Evolutionary conservation across 1,140 invertebrate genomes (phyloP), one percentile per base, ranked within the genome.

Genomic region (Panonychus citri): DNA sequence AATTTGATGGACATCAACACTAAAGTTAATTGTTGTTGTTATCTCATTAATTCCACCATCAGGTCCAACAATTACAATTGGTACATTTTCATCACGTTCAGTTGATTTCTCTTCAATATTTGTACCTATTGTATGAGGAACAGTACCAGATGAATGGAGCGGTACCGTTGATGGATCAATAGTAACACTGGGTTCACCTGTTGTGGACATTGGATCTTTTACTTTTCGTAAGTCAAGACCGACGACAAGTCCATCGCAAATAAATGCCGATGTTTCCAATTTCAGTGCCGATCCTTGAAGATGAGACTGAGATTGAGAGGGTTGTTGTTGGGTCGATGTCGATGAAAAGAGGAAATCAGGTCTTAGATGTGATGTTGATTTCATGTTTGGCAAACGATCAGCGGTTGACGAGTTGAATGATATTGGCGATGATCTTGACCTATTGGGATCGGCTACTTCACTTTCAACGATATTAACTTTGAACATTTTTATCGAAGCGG

Each of bases 391-490:
- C n/a, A n/a, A n/a, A 43, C 1, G 42, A 17, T 43, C 21, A 19
- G 42, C 30, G 30, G 30, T n/a, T n/a, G n/a, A 34, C 30, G 30
- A 34, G 17, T 4, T 24, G 17, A 51, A 27, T 5, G 17, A n/a
- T 26, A 51, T 51, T 8, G 49, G 49, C 3, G 17, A 21, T 21
- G 24, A 51, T 27, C 25, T 8, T 2, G 25, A 28, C 3, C 24
- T 27, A 15, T 17, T n/a, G 15, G 28, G 8, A 50, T 51, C 70
- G 69, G 73, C 56, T 70, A 73, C 53, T 73, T 77, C 57, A 70
- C 76, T 59, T 55, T 93, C 88, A 21, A 91, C 85, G 66, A 95
- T 94, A 67, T 94, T 85, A 56, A 94, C 85, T 58, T 83, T 78
- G 70, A 95, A 80, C 1, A 79, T 77, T 60, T 90, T 85, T 68